Evolutionary conservation across 1,140 invertebrate species (phyloP).

Genomic region (Bombus huntii): DNA sequence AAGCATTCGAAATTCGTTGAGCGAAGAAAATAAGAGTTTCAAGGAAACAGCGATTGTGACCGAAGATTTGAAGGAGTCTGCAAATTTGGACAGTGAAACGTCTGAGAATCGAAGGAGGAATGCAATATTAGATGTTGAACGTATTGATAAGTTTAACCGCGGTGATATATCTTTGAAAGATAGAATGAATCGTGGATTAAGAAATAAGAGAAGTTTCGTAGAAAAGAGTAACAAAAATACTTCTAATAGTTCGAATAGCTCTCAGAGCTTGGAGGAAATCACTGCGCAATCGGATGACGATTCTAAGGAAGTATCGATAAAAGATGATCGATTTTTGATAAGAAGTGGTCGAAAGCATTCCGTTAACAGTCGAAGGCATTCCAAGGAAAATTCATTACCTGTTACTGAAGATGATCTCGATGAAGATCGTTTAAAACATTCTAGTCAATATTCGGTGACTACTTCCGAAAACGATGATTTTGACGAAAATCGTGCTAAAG

Average conservation of each 20-base stretch:
- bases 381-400: neutral
- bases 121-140: neutral
- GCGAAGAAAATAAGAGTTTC: neutral
- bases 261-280: slow-evolving; percentile 25
- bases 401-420: neutral
- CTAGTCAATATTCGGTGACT: neutral
- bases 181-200: neutral
- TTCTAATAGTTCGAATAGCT: neutral
- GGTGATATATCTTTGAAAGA: neutral
- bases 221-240: neutral
- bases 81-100: neutral
- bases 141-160: neutral
- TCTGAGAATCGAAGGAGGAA: neutral
- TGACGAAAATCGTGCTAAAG: neutral
- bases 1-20: slow-evolving; percentile 32
- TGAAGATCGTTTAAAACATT: neutral
- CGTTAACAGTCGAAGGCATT: neutral
- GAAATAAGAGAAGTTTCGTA: slow-evolving; percentile 8
- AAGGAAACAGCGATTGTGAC: neutral
- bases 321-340: neutral
- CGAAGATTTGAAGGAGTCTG: neutral
- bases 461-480: slow-evolving; percentile 1
- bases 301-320: slow-evolving; percentile 12
- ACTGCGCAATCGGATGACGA: slow-evolving; percentile 20
- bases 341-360: neutral